These are phyloP conservation scores for Gymnocephalus cernua DNA, from an alignment of 2,113 vertebrate genomes.

Conservation along the genomic window DNA sequence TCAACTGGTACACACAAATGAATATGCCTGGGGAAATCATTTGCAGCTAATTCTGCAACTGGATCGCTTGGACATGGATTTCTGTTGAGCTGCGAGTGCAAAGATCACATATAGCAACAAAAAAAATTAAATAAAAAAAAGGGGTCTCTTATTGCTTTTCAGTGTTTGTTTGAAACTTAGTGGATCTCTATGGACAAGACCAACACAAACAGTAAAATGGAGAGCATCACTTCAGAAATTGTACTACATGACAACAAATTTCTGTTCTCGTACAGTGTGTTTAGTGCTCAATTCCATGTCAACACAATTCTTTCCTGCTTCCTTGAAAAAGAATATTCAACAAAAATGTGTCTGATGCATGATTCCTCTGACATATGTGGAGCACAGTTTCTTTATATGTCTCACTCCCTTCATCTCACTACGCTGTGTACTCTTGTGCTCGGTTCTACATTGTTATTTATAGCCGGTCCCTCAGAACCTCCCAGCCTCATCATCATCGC, in stretches of 20 bases:
- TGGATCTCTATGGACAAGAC: conserved; percentile 24
- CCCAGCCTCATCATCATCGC: conserved; percentile 66
- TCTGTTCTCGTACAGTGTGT: conserved; percentile 6
- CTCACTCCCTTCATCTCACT: conserved; percentile 69
- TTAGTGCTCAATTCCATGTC: conserved; percentile 31
- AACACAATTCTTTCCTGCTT: conserved; percentile 44
- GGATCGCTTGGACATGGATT: conserved; percentile 71
- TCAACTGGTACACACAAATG: conserved; percentile 49
- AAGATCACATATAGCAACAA: conserved; percentile 61
- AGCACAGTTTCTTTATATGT: conserved; percentile 64
- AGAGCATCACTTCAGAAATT: conserved; percentile 17
- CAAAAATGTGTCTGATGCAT: conserved; percentile 49
- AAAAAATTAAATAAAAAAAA: neutral
- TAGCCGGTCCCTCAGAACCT: conserved; percentile 77
- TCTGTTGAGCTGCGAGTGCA: conserved; percentile 51
- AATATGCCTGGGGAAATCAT: conserved; percentile 76
- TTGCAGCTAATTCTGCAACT: conserved; percentile 73
- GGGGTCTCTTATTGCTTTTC: conserved; percentile 26
- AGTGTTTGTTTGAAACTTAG: conserved; percentile 32
- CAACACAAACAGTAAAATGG: conserved; percentile 17
- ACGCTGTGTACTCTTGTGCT: conserved; percentile 34
- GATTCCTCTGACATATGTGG: conserved; percentile 73
- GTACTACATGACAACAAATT: conserved; percentile 49
- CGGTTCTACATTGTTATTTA: conserved; percentile 77
- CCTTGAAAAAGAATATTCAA: conserved; percentile 31